phyloP scores from a whole-genome alignment of 2,888 invertebrate genomes.

The Pyrochroa serraticornis region DNA sequence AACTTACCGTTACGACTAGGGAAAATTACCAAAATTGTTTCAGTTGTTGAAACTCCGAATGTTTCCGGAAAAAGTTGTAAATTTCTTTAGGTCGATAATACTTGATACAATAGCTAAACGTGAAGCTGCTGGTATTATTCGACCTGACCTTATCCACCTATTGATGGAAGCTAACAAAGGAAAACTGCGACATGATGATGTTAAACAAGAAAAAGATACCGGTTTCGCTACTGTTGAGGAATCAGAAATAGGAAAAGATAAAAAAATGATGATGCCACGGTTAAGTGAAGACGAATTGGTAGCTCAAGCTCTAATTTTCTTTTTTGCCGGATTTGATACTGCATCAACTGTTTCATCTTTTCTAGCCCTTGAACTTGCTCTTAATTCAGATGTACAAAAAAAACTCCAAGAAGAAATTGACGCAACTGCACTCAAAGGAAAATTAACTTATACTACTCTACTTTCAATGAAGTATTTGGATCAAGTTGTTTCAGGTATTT shows the following conservation, averaged over 20 bases:
- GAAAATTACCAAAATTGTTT: conserved; percentile 32
- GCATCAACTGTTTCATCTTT: conserved; percentile 55
- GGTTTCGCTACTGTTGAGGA: conserved; percentile 35
- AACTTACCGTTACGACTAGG: no score
- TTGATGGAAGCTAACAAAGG: conserved; percentile 61
- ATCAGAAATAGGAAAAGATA: conserved; percentile 41
- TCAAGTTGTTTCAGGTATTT: conserved; percentile 54
- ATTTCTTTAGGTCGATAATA: conserved; percentile 58
- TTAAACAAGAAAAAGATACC: background rate
- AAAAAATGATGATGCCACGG: background rate
- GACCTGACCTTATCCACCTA: conserved; percentile 64
- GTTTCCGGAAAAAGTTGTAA: conserved; percentile 44
- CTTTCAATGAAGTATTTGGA: conserved; percentile 56
- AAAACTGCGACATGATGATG: conserved; percentile 42
- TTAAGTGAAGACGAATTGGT: conserved; percentile 59
- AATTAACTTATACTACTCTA: conserved; percentile 50
- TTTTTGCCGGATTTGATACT: conserved; percentile 58
- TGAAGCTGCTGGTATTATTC: conserved; percentile 57
- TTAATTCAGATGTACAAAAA: conserved; percentile 53
- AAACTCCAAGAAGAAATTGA: conserved; percentile 53
- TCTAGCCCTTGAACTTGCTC: conserved; percentile 56
- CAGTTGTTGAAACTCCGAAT: conserved; percentile 43
- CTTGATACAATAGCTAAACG: conserved; percentile 49
- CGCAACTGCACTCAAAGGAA: conserved; percentile 37
- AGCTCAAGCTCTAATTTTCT: conserved; percentile 60